Percentiles rank a stretch among this genome's conserved stretches.
phyloP scores from a whole-genome alignment of 2,888 invertebrate genomes.

The Noctua janthe region DNA sequence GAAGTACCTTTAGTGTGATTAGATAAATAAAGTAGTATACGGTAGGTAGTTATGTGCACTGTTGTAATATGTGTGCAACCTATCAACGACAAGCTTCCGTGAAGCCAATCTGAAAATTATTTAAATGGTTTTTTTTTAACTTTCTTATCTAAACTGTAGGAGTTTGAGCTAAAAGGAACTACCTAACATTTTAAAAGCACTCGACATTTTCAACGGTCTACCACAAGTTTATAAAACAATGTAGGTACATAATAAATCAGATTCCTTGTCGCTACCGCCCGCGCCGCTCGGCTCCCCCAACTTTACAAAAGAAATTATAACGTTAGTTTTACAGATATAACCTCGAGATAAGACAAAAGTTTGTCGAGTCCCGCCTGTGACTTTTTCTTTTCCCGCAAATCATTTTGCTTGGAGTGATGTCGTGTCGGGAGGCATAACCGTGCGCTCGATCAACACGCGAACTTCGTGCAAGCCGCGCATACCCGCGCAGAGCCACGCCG shows the following conservation, averaged over 20 bases:
- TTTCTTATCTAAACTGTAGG: background rate
- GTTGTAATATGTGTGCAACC: background rate
- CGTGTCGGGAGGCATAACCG: slow-evolving; percentile 48
- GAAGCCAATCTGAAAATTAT: background rate
- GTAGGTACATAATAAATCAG: slow-evolving; percentile 27
- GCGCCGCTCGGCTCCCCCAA: background rate
- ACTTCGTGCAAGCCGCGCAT: slow-evolving; percentile 32
- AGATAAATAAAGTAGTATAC: background rate
- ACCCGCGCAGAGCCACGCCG: background rate
- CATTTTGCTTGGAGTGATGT: slow-evolving; percentile 42
- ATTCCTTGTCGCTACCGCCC: background rate
- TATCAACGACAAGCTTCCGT: background rate
- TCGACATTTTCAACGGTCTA: slow-evolving; percentile 15
- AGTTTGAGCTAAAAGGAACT: background rate
- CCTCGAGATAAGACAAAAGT: slow-evolving; percentile 46
- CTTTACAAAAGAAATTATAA: slow-evolving; percentile 32
- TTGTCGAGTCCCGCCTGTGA: slow-evolving; percentile 48
- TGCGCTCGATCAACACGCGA: slow-evolving; percentile 59
- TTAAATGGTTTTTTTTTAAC: background rate
- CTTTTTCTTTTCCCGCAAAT: slow-evolving; percentile 52
- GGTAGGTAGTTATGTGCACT: background rate
- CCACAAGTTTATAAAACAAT: slow-evolving; percentile 15
- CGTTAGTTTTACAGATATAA: slow-evolving; percentile 46
- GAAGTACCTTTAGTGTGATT: background rate
- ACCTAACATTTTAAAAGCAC: slow-evolving; percentile 12